Percentiles rank a stretch among this genome's conserved stretches.
Conservation (phyloP, 1,140 invertebrate species). For the Drosophila murphyi region DNA sequence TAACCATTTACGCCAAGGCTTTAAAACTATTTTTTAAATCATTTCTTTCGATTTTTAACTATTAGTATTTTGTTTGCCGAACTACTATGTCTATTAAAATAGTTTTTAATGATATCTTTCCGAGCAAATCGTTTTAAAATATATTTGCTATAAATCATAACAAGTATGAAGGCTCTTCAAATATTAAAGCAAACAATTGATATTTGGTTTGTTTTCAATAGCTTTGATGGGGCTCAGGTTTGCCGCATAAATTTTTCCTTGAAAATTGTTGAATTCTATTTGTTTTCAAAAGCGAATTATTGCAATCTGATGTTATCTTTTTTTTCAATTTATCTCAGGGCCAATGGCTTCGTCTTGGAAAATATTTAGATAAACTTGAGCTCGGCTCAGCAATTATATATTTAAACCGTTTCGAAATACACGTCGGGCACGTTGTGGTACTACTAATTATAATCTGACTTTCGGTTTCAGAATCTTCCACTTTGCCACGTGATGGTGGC, state of each 20-base stretch:
- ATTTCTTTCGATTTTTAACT: background rate
- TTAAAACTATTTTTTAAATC: background rate
- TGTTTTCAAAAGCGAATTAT: slow-evolving; percentile 16
- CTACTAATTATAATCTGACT: slow-evolving; percentile 15
- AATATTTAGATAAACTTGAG: slow-evolving; percentile 67
- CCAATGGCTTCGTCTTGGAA: slow-evolving; percentile 36
- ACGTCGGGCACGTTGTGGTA: background rate
- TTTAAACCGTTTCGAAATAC: slow-evolving; percentile 18
- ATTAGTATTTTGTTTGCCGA: slow-evolving; percentile 4
- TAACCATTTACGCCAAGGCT: background rate
- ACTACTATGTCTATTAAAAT: slow-evolving; percentile 15
- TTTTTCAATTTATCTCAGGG: slow-evolving; percentile 31
- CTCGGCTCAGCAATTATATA: slow-evolving; percentile 55
- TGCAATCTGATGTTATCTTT: background rate
- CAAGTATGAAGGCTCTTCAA: slow-evolving; percentile 38
- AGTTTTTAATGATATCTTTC: background rate
- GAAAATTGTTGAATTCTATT: slow-evolving; percentile 37
- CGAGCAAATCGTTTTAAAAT: slow-evolving; percentile 6
- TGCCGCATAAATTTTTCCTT: slow-evolving; percentile 23
- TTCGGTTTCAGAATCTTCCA: slow-evolving; percentile 48
- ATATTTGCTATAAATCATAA: background rate
- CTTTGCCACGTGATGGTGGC: slow-evolving; percentile 52
- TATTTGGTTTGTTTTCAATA: slow-evolving; percentile 15
- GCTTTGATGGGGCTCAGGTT: slow-evolving; percentile 8
- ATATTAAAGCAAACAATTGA: slow-evolving; percentile 13